Evolutionary conservation across 2,797 vertebrate species (phyloP).

Genomic region (Acomys russatus): DNA sequence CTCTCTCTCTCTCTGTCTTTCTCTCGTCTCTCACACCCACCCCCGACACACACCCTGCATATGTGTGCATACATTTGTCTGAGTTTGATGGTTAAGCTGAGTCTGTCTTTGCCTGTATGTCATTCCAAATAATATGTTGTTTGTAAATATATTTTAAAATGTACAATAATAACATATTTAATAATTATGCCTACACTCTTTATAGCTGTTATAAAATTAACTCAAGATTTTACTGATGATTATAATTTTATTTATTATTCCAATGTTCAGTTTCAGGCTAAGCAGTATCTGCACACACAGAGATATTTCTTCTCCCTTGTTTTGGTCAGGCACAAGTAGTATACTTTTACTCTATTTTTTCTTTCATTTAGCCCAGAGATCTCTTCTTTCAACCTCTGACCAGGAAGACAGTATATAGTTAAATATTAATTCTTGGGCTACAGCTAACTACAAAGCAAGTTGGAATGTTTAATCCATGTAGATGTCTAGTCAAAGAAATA

Average conservation of each 20-base stretch:
- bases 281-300: not conserved
- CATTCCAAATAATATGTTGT: not conserved
- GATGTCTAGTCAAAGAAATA: not conserved
- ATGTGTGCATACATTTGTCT: not conserved
- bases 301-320: not conserved
- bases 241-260: not conserved
- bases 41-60: not conserved
- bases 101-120: not conserved
- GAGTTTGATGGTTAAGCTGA: not conserved
- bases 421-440: not conserved
- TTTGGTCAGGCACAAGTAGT: not conserved
- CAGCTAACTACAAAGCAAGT: not conserved
- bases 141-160: conserved; percentile 16
- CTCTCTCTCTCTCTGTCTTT: not conserved
- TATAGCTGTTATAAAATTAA: not conserved
- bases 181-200: not conserved
- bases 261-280: not conserved
- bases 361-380: not conserved
- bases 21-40: not conserved
- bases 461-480: not conserved
- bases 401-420: not conserved
- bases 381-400: not conserved
- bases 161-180: not conserved
- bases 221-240: not conserved
- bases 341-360: not conserved